These are phyloP conservation scores for Exaiptasia diaphana DNA, from an alignment of 64 coral and sea anemone genomes.

Conservation along the genomic window DNA sequence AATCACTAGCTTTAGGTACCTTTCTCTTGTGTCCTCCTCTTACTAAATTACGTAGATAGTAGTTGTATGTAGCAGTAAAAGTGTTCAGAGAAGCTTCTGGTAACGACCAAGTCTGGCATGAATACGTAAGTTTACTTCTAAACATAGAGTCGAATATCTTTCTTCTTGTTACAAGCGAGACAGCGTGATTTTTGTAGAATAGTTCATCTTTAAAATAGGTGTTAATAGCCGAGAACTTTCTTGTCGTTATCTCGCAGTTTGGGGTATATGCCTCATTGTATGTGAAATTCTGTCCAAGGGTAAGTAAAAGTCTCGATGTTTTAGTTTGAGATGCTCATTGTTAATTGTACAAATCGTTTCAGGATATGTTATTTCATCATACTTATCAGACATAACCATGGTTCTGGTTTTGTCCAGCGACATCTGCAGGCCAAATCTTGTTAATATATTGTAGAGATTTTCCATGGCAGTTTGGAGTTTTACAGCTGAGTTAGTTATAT, in stretches of 20 bases:
- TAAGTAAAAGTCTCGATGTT: neutral
- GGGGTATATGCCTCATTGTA: neutral
- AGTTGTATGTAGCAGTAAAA: neutral
- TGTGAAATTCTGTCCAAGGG: neutral
- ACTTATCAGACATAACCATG: neutral
- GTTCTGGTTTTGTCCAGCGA: neutral
- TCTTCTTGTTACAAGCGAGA: neutral
- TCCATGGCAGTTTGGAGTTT: neutral
- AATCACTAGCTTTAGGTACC: neutral
- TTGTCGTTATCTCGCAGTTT: neutral
- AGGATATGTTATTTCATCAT: neutral
- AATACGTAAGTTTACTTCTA: neutral
- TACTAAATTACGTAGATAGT: neutral
- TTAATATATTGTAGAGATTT: neutral
- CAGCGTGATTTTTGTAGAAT: neutral
- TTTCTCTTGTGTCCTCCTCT: slow-evolving; percentile 3
- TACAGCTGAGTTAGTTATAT: neutral
- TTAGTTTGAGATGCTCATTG: neutral
- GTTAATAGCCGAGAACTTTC: neutral
- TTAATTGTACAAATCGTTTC: neutral
- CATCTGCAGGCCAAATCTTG: neutral
- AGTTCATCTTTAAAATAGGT: neutral
- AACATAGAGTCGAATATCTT: neutral
- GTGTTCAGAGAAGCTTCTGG: neutral
- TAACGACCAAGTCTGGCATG: neutral